phyloP scores from a whole-genome alignment of 2,888 invertebrate species.

The Drosophila mayaguana region DNA sequence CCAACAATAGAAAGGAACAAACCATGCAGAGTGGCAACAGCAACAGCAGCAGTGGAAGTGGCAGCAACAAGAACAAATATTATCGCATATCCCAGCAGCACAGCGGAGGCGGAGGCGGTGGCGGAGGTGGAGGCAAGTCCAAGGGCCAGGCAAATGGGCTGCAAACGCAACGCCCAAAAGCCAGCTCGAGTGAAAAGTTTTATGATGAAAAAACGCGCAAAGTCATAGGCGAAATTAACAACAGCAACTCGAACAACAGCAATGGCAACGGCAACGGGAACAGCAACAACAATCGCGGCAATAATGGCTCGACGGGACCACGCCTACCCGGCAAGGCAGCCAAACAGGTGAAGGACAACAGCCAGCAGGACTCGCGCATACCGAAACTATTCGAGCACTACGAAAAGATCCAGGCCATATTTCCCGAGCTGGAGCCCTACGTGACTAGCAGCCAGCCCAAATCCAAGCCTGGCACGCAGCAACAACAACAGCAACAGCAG shows the following conservation, averaged over 20 bases:
- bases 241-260: not conserved
- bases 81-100: constrained; percentile 82
- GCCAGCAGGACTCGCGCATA: constrained; percentile 86
- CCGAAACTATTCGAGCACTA: constrained; percentile 90
- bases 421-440: constrained; percentile 89
- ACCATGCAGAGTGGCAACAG: constrained; percentile 40
- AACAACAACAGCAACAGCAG: not conserved
- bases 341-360: constrained; percentile 84
- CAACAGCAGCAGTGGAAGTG: constrained; percentile 26
- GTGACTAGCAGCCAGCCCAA: constrained; percentile 66
- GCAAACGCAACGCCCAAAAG: constrained; percentile 63
- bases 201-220: constrained; percentile 75
- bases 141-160: constrained; percentile 67
- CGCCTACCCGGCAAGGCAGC: constrained; percentile 83
- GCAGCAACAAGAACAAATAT: constrained; percentile 81
- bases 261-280: constrained; percentile 22
- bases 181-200: constrained; percentile 70
- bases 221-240: constrained; percentile 73
- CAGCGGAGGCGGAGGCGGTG: constrained; percentile 10
- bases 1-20: constrained; percentile 65
- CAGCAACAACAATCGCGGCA: constrained; percentile 39
- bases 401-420: constrained; percentile 91
- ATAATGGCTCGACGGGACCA: constrained; percentile 26
- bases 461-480: constrained; percentile 36
- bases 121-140: constrained; percentile 38